These are phyloP conservation scores for Halcyon malimbica DNA, from an alignment of 2,113 vertebrate genomes.

Conservation along the genomic window DNA sequence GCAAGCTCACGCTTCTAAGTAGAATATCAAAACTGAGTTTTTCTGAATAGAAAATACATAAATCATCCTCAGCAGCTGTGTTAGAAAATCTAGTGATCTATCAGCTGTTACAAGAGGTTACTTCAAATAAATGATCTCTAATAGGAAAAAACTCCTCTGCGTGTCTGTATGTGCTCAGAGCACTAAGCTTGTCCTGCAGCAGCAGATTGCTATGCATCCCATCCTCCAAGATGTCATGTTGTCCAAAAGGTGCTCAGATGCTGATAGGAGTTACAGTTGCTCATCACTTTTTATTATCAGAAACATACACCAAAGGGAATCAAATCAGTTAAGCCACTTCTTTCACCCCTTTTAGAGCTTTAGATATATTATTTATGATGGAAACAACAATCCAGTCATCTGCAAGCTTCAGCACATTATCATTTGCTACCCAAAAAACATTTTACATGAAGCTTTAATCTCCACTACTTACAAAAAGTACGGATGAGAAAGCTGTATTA, in stretches of 20 bases:
- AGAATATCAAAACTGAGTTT: neutral
- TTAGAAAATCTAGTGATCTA: neutral
- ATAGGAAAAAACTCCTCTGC: neutral
- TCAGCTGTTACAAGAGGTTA: neutral
- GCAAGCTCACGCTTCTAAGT: neutral
- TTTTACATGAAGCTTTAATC: neutral
- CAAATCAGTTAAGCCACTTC: neutral
- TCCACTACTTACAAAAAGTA: neutral
- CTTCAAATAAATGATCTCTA: neutral
- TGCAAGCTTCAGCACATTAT: neutral
- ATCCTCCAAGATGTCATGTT: rapidly evolving
- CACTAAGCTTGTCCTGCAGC: neutral
- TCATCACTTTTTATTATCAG: neutral
- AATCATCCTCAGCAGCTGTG: neutral
- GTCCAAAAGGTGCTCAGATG: neutral
- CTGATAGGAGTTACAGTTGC: neutral
- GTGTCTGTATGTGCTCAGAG: rapidly evolving
- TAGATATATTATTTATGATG: neutral
- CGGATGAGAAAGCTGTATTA: neutral
- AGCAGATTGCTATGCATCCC: neutral
- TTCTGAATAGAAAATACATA: neutral
- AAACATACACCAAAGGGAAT: neutral
- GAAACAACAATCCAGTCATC: neutral
- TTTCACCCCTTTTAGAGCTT: neutral
- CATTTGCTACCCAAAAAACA: neutral